Conservation (phyloP, 2,113 vertebrate genomes). For the Tragelaphus scriptus region DNA sequence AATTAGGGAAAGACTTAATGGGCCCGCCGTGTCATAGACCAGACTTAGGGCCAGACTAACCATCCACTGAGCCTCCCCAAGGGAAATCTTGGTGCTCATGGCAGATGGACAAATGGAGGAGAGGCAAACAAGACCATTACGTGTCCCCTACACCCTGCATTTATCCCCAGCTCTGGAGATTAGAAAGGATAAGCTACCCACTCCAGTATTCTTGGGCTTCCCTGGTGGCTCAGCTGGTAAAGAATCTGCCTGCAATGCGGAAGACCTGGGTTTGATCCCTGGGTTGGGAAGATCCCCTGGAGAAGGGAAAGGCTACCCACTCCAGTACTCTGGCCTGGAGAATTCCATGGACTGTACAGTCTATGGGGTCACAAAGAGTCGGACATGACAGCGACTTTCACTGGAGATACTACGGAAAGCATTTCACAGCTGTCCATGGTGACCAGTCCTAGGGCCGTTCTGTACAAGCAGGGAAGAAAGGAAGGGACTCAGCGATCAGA, state of each 20-base stretch:
- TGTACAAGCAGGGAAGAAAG: background rate
- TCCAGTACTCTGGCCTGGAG: background rate
- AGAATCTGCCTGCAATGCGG: background rate
- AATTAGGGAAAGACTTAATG: background rate
- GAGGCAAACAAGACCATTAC: background rate
- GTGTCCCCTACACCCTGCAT: accelerated
- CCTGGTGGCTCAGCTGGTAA: background rate
- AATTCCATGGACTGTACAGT: background rate
- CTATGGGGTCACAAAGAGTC: background rate
- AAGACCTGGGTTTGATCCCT: background rate
- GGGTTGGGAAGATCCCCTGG: too few species aligned
- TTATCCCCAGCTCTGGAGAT: background rate
- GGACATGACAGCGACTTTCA: accelerated
- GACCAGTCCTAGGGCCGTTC: background rate
- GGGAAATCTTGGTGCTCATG: background rate
- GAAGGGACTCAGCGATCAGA: background rate
- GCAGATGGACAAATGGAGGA: background rate
- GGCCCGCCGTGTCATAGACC: background rate
- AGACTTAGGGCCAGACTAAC: background rate
- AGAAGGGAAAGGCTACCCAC: background rate
- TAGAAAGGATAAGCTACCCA: background rate
- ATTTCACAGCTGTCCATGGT: background rate
- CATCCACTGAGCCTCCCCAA: background rate
- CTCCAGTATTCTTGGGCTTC: background rate
- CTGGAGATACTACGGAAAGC: background rate